These are phyloP conservation scores for Drosophila pachea DNA, from an alignment of 1,140 invertebrate genomes.

Conservation along the genomic window DNA sequence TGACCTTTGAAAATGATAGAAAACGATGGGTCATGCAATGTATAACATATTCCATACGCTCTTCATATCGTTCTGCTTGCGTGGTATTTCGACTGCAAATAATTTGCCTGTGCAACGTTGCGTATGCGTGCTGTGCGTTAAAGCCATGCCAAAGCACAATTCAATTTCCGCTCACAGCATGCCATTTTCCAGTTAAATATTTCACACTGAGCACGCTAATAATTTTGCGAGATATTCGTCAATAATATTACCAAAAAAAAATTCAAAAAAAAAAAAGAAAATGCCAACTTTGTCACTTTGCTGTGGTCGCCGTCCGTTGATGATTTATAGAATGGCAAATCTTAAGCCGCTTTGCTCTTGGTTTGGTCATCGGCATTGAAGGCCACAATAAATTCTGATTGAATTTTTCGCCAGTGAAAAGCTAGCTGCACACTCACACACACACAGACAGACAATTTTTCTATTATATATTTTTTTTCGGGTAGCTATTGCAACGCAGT, in stretches of 20 bases:
- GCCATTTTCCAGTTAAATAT: slow-evolving; percentile 49
- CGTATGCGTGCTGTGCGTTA: slow-evolving; percentile 21
- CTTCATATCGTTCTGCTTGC: no score
- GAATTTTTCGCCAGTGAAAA: slow-evolving; percentile 56
- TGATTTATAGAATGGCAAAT: slow-evolving; percentile 41
- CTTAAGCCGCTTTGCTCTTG: slow-evolving; percentile 59
- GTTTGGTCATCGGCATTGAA: slow-evolving; percentile 18
- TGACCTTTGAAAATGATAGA: no score
- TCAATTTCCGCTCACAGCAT: slow-evolving; percentile 63
- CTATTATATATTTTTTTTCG: slow-evolving; percentile 47
- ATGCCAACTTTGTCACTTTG: slow-evolving; percentile 9
- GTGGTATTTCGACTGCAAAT: slow-evolving; percentile 11
- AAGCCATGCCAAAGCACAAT: slow-evolving; percentile 23
- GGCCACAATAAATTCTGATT: slow-evolving; percentile 64
- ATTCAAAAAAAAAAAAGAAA: slow-evolving; percentile 44
- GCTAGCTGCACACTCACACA: slow-evolving; percentile 30
- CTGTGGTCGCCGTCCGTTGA: slow-evolving; percentile 13
- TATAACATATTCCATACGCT: no score
- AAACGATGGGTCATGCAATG: no score
- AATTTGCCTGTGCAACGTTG: slow-evolving; percentile 5
- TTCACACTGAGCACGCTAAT: slow-evolving; percentile 39
- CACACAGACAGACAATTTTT: slow-evolving; percentile 45
- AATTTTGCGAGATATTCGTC: slow-evolving; percentile 25
- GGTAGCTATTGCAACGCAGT: slow-evolving; percentile 14
- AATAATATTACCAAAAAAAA: slow-evolving; percentile 35